Conservation (phyloP, 2,797 vertebrate genomes). For the Prionace glauca region DNA sequence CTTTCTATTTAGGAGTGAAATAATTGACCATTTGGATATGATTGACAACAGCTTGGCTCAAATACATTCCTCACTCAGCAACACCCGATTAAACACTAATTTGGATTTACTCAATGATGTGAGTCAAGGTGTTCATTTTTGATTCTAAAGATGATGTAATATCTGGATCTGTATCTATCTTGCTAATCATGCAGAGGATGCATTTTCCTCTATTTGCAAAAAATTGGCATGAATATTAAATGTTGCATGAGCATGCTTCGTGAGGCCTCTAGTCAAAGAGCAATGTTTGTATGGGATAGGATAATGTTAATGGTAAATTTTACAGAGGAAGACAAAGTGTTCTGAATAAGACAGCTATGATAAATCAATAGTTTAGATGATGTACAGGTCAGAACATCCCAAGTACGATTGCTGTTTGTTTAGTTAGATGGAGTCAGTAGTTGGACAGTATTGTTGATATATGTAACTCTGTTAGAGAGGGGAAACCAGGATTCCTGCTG, state of each 20-base stretch:
- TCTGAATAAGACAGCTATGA: neutral
- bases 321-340: neutral
- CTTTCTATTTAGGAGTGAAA: slow-evolving; percentile 3
- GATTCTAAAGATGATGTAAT: neutral
- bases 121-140: neutral
- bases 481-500: neutral
- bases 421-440: neutral
- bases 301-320: neutral
- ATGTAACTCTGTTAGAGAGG: neutral
- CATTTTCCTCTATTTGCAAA: neutral
- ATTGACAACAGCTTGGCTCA: slow-evolving; percentile 35
- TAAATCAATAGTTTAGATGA: neutral
- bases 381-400: neutral
- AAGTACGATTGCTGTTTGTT: neutral
- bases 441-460: neutral
- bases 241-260: neutral
- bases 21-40: slow-evolving; percentile 33
- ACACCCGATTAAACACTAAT: slow-evolving; percentile 6
- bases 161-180: neutral
- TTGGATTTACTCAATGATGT: slow-evolving; percentile 37
- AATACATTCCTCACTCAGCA: slow-evolving; percentile 33
- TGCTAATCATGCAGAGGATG: neutral
- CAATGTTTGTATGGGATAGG: neutral
- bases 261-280: neutral
- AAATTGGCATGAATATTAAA: neutral